These are phyloP conservation scores for Holothuria leucospilota DNA, from an alignment of 53 echinoderm and acorn worm genomes.

Conservation along the genomic window DNA sequence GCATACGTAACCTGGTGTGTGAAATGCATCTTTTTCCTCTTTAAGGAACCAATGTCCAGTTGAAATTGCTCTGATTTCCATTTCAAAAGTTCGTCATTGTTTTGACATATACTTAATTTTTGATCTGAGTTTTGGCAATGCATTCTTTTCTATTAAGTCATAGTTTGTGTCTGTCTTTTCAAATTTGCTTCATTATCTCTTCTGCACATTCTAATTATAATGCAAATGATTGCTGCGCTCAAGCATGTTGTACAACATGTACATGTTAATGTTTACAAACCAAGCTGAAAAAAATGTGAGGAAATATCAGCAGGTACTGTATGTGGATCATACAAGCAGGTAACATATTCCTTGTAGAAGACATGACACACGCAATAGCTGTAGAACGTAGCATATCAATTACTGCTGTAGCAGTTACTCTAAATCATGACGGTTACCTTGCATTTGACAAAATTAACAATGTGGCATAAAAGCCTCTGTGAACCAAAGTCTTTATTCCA, in stretches of 20 bases:
- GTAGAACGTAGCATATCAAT: too few relatives aligned
- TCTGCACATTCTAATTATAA: background rate
- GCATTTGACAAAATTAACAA: background rate
- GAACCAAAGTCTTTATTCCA: background rate
- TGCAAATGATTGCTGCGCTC: background rate
- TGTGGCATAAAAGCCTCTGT: background rate
- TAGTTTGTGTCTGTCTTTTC: background rate
- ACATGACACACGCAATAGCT: too few relatives aligned
- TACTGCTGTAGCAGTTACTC: background rate
- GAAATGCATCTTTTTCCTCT: conserved; percentile 32
- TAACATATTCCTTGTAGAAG: too few relatives aligned
- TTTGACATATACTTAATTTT: background rate
- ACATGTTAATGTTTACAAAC: background rate
- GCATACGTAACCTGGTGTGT: conserved; percentile 40
- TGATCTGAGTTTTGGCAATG: background rate
- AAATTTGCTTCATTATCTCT: background rate
- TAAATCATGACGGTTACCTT: background rate
- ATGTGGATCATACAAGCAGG: too few relatives aligned
- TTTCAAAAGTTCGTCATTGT: background rate
- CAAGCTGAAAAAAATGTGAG: background rate
- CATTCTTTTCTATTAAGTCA: too few relatives aligned
- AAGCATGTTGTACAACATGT: background rate
- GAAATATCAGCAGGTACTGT: too few relatives aligned
- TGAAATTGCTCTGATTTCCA: background rate
- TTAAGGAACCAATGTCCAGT: background rate